Evolutionary conservation across 1,140 invertebrate genomes (phyloP).

Genomic region (Drosophila bocki): DNA sequence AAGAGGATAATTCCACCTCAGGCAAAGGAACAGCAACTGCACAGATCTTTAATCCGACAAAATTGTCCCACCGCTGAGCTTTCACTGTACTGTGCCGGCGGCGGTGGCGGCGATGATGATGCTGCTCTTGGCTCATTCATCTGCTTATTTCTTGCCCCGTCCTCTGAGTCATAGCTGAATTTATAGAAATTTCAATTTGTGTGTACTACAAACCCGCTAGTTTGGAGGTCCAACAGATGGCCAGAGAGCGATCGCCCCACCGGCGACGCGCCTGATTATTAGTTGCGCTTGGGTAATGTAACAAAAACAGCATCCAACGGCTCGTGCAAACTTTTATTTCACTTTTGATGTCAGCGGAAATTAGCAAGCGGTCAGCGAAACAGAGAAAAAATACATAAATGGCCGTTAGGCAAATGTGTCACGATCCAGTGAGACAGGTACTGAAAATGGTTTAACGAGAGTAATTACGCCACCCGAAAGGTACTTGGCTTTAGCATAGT

Average conservation of each 20-base stretch:
- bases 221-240: constrained; percentile 72
- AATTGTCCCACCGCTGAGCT: constrained; percentile 2
- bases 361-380: constrained; percentile 30
- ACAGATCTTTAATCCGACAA: constrained; percentile 34
- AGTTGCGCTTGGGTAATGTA: constrained; percentile 53
- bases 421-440: constrained; percentile 38
- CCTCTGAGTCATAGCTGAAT: constrained; percentile 70
- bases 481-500: not conserved
- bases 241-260: constrained; percentile 30
- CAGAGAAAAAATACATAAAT: constrained; percentile 4
- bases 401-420: constrained; percentile 52
- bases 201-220: constrained; percentile 33
- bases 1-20: constrained; percentile 7
- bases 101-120: constrained; percentile 25
- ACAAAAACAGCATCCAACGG: constrained; percentile 41
- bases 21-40: not conserved
- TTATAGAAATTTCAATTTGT: constrained; percentile 73
- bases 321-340: constrained; percentile 43
- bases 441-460: constrained; percentile 28
- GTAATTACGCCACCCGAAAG: constrained; percentile 17
- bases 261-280: constrained; percentile 59
- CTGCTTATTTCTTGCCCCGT: constrained; percentile 53
- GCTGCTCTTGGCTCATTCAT: constrained; percentile 47
- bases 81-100: constrained; percentile 38
- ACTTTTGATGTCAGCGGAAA: constrained; percentile 77